A percentile compares a stretch with the other conserved stretches of the same genome.
Conservation (phyloP, 2,888 invertebrate species). For the Chloroclysta siterata region DNA sequence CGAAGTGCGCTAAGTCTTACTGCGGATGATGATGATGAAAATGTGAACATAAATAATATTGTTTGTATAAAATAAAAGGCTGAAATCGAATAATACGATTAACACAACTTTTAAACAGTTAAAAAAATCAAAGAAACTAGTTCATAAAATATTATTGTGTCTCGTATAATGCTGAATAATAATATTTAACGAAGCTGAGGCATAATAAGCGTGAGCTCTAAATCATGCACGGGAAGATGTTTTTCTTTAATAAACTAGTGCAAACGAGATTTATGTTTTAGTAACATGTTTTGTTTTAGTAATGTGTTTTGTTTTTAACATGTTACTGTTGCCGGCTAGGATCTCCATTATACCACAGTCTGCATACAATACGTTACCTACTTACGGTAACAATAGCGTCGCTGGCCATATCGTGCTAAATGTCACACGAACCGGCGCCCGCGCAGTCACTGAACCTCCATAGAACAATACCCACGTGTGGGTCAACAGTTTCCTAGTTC, state of each 20-base stretch:
- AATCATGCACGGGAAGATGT: not conserved
- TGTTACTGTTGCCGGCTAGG: constrained; percentile 26
- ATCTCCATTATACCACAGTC: constrained; percentile 19
- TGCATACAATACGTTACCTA: constrained; percentile 53
- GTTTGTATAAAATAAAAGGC: too few species aligned
- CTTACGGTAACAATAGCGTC: constrained; percentile 62
- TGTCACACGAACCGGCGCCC: constrained; percentile 62
- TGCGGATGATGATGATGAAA: too few species aligned
- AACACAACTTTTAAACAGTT: too few species aligned
- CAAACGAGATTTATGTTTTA: constrained; percentile 32
- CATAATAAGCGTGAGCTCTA: not conserved
- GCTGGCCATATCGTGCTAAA: constrained; percentile 63
- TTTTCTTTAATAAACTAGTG: constrained; percentile 23
- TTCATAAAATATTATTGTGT: not conserved
- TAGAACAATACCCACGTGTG: constrained; percentile 69
- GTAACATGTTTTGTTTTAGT: constrained; percentile 28
- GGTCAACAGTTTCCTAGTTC: constrained; percentile 70
- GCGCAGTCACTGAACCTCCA: constrained; percentile 71
- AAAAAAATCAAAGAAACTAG: not conserved
- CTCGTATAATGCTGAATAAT: not conserved
- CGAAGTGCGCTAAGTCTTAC: too few species aligned
- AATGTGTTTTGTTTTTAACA: too few species aligned
- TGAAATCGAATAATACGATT: too few species aligned
- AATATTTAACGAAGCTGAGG: not conserved
- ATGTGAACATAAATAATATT: too few species aligned